Evolutionary conservation across 2,888 invertebrate genomes (phyloP).

Genomic region (Rambutsinella grinnellia): DNA sequence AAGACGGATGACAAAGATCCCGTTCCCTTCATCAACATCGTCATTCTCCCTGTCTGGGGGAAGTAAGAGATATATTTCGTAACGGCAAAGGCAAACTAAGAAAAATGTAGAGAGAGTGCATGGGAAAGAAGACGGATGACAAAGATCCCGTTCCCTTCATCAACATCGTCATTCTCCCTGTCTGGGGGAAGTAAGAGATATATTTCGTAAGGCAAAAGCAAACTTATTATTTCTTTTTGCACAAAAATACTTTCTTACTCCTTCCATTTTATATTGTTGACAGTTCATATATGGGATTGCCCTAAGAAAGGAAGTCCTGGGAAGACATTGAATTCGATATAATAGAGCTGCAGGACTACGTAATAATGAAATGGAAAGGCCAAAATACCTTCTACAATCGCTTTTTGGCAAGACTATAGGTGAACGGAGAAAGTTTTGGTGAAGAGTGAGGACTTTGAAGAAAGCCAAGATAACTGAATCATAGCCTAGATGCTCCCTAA

Average conservation of each 20-base stretch:
- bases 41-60: no score
- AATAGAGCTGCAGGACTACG: not conserved
- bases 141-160: slow-evolving; percentile 15
- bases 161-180: not conserved
- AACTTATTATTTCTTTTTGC: no score
- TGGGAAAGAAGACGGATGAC: not conserved
- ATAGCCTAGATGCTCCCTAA: not conserved
- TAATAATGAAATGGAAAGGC: not conserved
- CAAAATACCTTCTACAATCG: not conserved
- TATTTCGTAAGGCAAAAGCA: no score
- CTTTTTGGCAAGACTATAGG: no score
- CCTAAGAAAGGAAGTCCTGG: no score
- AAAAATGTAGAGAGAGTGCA: not conserved
- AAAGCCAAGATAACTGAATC: not conserved
- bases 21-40: no score
- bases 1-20: slow-evolving; percentile 2
- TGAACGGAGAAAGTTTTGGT: no score
- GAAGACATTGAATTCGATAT: not conserved
- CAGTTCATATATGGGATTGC: no score
- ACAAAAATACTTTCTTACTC: no score
- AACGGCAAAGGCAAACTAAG: not conserved
- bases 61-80: no score
- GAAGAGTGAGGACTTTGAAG: not conserved
- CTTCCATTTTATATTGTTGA: no score
- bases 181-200: not conserved